Conservation (phyloP, 1,140 invertebrate species). For the Neodiprion virginianus region DNA sequence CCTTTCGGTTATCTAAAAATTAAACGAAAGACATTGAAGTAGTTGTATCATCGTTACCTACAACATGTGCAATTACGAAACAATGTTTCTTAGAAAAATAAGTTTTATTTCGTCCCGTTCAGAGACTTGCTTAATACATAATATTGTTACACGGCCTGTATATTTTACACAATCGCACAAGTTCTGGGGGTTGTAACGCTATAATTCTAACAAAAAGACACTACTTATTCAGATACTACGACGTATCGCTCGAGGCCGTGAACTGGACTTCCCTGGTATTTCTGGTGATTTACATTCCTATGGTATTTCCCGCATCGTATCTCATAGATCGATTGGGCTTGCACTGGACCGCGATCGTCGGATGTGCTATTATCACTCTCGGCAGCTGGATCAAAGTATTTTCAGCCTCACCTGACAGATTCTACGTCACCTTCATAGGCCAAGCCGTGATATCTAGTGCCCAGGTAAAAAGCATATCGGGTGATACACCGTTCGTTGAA, state of each 20-base stretch:
- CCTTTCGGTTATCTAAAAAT: too few relatives aligned
- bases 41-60: too few relatives aligned
- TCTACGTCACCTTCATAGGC: conserved; percentile 71
- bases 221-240: conserved; percentile 57
- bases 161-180: too few relatives aligned
- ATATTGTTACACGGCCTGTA: too few relatives aligned
- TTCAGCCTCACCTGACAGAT: conserved; percentile 66
- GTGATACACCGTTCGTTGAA: too few relatives aligned
- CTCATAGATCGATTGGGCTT: conserved; percentile 61
- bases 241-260: conserved; percentile 63
- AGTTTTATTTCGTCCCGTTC: too few relatives aligned
- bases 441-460: conserved; percentile 74
- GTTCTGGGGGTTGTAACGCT: too few relatives aligned
- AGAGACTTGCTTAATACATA: too few relatives aligned
- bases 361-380: conserved; percentile 56
- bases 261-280: conserved; percentile 77
- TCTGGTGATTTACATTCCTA: conserved; percentile 73
- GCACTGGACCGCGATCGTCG: conserved; percentile 54
- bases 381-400: conserved; percentile 79
- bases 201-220: neutral
- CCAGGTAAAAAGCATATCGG: conserved; percentile 51
- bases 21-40: too few relatives aligned
- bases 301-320: conserved; percentile 75
- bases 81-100: too few relatives aligned
- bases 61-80: too few relatives aligned